Conservation (phyloP, 2,888 invertebrate species). For the Meandrusa payeni region DNA sequence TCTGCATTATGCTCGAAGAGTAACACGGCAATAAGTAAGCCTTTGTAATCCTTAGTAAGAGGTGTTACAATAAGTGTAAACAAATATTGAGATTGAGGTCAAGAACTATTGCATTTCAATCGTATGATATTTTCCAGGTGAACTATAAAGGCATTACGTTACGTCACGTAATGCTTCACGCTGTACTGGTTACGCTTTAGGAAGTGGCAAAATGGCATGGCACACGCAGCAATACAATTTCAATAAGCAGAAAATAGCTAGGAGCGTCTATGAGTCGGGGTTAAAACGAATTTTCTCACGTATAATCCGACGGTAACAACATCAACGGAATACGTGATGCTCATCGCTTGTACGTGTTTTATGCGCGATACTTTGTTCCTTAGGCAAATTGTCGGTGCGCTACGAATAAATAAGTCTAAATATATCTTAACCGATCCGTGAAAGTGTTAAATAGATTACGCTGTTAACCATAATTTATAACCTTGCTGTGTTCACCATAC, state of each 20-base stretch:
- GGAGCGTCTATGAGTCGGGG: slow-evolving; percentile 31
- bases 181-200: slow-evolving; percentile 45
- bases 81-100: slow-evolving; percentile 17
- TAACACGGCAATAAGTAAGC: too few species aligned
- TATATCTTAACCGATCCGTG: not conserved
- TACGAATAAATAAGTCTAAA: slow-evolving; percentile 6
- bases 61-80: too few species aligned
- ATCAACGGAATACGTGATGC: slow-evolving; percentile 56
- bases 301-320: slow-evolving; percentile 53
- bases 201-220: slow-evolving; percentile 43
- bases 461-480: slow-evolving; percentile 36
- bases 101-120: slow-evolving; percentile 15
- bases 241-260: slow-evolving; percentile 38
- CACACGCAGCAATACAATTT: slow-evolving; percentile 41
- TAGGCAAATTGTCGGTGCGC: slow-evolving; percentile 22
- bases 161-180: slow-evolving; percentile 46
- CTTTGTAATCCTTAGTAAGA: too few species aligned
- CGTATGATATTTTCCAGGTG: slow-evolving; percentile 6
- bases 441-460: slow-evolving; percentile 11
- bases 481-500: too few species aligned
- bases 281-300: slow-evolving; percentile 72
- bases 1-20: too few species aligned
- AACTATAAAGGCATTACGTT: slow-evolving; percentile 40
- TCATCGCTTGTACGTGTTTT: slow-evolving; percentile 49
- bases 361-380: slow-evolving; percentile 34